Base-by-base conservation (phyloP, 2,113 vertebrate genomes). In the Nycticebus coucang region DNA sequence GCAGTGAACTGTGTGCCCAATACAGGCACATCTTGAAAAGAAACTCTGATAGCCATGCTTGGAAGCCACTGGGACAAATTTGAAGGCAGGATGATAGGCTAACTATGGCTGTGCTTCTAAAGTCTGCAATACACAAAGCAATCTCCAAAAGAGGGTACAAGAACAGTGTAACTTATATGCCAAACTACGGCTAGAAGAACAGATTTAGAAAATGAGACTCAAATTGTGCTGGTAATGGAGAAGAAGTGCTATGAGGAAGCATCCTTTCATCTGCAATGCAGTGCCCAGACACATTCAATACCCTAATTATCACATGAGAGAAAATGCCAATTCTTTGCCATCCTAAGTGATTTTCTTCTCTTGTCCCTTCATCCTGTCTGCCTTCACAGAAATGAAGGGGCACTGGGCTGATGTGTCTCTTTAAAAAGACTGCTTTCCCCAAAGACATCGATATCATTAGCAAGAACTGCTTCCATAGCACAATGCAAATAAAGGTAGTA, bases 401-500 rank as follows among this genome's bases (percentile, higher is more conserved):
- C 93, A 68, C n/a, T 53, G 3, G 69, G 64, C 50, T 35, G 59
- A 74, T 18, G 28, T 53, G 45, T 50, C 30, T 85, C 45, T 80
- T 75, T 59, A 41, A 68, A 84, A 85, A 69, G 77, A 60, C 9
- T 22, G 17, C 7, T 12, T 15, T 24, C 17, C n/a, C 0, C 28
- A 57, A 79, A 84, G 12, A 79, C 57, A 37, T 2, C 1, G 33
- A 87, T 12, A 85, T 72, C 60, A 1, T 92, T 74, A 93, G 72
- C 55, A 85, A 75, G 75, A 95, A 93, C 66, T 93, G 62, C 74
- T 86, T 69, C 77, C 10, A 21, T 22, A 85, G 78, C 53, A 87
- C 53, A 80, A 41, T 69, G 89, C 78, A 96, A 95, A 91, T 77
- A 62, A 37, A 87, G n/a, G 68, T 57, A 66, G 85, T 79, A 75